phyloP scores from a whole-genome alignment of 2,113 vertebrate species.

The Eudorcas thomsonii region DNA sequence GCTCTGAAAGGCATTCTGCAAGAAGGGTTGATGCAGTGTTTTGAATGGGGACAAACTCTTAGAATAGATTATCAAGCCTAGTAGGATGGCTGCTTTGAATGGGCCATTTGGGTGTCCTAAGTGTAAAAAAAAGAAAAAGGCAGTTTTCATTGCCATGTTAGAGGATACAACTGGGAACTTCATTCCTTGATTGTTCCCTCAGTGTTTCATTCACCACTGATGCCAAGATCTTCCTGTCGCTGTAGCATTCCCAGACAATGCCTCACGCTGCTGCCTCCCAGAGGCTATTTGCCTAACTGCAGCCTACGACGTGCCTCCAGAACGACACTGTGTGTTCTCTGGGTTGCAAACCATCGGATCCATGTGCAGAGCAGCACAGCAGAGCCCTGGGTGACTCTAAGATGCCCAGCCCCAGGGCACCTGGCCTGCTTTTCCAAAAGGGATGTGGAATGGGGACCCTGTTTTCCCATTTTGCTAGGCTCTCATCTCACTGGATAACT shows the following conservation, averaged over 20 bases:
- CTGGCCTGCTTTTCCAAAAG: neutral
- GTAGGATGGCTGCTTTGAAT: neutral
- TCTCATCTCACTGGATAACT: neutral
- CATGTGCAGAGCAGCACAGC: neutral
- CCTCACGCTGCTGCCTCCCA: neutral
- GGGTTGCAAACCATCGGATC: neutral
- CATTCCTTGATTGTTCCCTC: neutral
- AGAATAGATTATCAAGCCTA: neutral
- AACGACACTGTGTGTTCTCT: neutral
- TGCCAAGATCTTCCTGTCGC: neutral
- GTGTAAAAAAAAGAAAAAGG: neutral
- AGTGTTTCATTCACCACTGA: neutral
- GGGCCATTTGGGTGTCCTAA: neutral
- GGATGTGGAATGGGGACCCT: neutral
- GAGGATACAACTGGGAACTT: neutral
- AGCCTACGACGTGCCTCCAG: too few species aligned
- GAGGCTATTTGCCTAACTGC: neutral
- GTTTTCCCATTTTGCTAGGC: neutral
- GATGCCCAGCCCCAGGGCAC: neutral
- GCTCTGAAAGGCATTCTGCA: neutral
- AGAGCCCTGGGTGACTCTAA: neutral
- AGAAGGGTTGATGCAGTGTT: neutral
- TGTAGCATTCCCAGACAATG: neutral
- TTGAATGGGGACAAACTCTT: neutral
- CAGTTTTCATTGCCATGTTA: neutral